Evolutionary conservation across 2,113 vertebrate species (phyloP).

Genomic region (Ranitomeya variabilis): DNA sequence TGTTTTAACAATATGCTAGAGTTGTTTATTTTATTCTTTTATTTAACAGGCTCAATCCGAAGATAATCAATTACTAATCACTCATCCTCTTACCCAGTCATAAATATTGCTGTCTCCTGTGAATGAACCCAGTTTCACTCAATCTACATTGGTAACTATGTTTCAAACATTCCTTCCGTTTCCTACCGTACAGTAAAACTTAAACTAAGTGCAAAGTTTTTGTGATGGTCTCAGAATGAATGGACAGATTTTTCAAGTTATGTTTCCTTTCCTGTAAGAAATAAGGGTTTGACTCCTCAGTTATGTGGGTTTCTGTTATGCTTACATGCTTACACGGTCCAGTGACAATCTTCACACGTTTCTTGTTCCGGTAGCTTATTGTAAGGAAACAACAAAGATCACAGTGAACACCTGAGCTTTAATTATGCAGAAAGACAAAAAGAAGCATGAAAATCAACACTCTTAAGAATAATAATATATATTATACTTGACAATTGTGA

Average conservation of each 20-base stretch:
- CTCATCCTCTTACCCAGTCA: neutral
- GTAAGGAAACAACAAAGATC: conserved; percentile 44
- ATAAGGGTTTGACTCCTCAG: conserved; percentile 30
- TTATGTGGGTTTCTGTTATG: conserved; percentile 31
- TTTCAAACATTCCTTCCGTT: neutral
- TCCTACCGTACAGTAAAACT: neutral
- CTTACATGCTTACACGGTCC: conserved; percentile 28
- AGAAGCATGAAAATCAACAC: conserved; percentile 31
- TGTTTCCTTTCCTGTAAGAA: conserved; percentile 45
- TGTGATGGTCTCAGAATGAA: neutral
- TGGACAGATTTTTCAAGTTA: neutral
- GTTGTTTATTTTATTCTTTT: neutral
- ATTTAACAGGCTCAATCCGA: neutral
- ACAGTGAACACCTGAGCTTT: conserved; percentile 50
- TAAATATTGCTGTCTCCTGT: too few species aligned
- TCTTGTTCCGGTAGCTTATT: conserved; percentile 35
- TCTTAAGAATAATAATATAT: neutral
- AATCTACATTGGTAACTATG: neutral
- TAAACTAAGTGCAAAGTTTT: neutral
- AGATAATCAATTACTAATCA: neutral
- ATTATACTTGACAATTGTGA: neutral
- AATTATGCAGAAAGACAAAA: conserved; percentile 52
- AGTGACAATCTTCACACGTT: conserved; percentile 44
- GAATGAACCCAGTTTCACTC: too few species aligned
- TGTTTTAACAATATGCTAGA: too few species aligned